These are phyloP conservation scores for Zaprionus tsacasi DNA, from an alignment of 1,140 invertebrate species.

Conservation along the genomic window DNA sequence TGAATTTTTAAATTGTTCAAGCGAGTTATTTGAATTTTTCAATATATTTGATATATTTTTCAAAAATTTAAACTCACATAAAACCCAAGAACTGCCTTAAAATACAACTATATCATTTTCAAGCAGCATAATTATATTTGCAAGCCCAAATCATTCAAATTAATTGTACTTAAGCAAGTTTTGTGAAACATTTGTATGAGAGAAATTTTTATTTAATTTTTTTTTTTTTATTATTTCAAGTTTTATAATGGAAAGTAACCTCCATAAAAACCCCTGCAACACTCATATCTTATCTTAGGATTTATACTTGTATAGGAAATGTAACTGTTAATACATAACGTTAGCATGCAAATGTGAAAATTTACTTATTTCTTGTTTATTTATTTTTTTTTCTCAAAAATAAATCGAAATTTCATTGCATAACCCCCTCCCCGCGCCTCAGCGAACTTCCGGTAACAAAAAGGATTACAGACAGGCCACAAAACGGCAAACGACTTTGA, in stretches of 20 bases:
- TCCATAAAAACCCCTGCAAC: no score
- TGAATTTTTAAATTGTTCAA: no score
- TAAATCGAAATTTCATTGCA: conserved; percentile 7
- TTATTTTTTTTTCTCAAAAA: background rate
- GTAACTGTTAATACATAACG: background rate
- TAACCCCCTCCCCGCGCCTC: background rate
- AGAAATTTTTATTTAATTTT: no score
- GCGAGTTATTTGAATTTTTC: no score
- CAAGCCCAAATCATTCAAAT: background rate
- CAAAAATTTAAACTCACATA: no score
- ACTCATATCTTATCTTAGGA: background rate
- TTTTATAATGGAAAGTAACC: no score
- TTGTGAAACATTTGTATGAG: no score
- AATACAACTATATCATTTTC: no score
- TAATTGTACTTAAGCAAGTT: background rate
- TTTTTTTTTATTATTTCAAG: no score
- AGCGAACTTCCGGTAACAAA: conserved; percentile 7
- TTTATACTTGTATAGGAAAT: background rate
- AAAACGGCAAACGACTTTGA: conserved; percentile 62
- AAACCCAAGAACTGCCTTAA: no score
- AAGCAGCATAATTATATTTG: no score
- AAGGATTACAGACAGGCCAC: conserved; percentile 64
- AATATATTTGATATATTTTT: no score
- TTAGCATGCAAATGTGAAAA: background rate
- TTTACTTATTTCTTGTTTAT: background rate